Percentiles rank a stretch among this genome's conserved stretches.
Evolutionary conservation across 2,113 vertebrate species (phyloP).

Genomic region (Tringa solitaria): DNA sequence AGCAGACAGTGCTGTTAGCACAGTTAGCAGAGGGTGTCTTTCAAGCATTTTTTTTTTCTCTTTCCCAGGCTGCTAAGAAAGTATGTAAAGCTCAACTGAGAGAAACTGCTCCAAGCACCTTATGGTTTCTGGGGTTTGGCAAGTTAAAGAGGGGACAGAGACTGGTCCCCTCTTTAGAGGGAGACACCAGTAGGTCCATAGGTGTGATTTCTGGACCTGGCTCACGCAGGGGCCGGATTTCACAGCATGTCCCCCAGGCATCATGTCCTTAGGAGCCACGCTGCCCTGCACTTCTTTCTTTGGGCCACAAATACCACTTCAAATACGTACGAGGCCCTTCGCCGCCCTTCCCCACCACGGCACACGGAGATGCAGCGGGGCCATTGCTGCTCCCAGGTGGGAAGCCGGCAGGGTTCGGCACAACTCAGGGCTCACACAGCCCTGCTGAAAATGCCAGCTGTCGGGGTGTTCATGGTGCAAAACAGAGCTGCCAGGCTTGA

Average conservation of each 20-base stretch:
- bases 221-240: not conserved
- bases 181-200: not conserved
- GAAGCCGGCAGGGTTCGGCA: accelerated
- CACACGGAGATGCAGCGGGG: not conserved
- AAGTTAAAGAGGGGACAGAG: not conserved
- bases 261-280: not conserved
- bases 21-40: not conserved
- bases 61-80: not conserved
- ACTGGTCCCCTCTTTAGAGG: not conserved
- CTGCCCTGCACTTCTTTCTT: not conserved
- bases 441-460: not conserved
- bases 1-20: not conserved
- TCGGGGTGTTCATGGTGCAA: not conserved
- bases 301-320: not conserved
- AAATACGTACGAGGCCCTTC: accelerated
- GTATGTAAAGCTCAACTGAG: not conserved
- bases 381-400: accelerated
- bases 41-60: not conserved
- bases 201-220: not conserved
- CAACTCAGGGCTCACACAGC: accelerated
- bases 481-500: accelerated
- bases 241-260: not conserved
- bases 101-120: not conserved
- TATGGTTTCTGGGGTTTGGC: not conserved
- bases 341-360: accelerated